A percentile compares a stretch with the other conserved stretches of the same genome.
These are phyloP conservation scores for Keiferia lycopersicella DNA, from an alignment of 2,888 invertebrate species.

Conservation along the genomic window DNA sequence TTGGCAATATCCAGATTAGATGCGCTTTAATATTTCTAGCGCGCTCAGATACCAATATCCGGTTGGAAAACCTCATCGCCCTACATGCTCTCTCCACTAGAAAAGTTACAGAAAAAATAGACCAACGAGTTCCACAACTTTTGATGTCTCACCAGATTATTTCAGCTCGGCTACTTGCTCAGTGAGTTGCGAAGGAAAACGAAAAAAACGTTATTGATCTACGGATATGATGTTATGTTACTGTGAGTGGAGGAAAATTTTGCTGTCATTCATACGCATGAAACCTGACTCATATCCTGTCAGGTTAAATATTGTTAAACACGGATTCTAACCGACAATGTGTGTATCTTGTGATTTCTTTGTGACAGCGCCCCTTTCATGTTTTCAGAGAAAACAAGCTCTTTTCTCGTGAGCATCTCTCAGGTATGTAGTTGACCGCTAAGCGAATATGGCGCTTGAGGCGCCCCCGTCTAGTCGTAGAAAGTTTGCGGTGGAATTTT, in stretches of 20 bases:
- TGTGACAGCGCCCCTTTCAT: slow-evolving; percentile 19
- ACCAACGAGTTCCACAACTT: slow-evolving; percentile 9
- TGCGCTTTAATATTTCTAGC: neutral
- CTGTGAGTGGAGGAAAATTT: slow-evolving; percentile 5
- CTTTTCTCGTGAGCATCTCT: slow-evolving; percentile 1
- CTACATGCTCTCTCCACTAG: slow-evolving; percentile 11
- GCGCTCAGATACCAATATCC: neutral
- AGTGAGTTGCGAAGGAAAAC: slow-evolving; percentile 13
- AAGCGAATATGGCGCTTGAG: slow-evolving; percentile 16
- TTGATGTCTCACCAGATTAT: slow-evolving; percentile 21
- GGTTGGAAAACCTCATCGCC: slow-evolving; percentile 4
- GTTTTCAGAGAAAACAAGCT: slow-evolving; percentile 25
- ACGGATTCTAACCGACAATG: slow-evolving; percentile 4
- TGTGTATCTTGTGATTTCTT: slow-evolving; percentile 11
- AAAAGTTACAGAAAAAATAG: slow-evolving; percentile 10
- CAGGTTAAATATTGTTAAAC: slow-evolving; percentile 1
- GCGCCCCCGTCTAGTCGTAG: slow-evolving; percentile 1
- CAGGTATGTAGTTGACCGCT: slow-evolving; percentile 16
- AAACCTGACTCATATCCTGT: neutral
- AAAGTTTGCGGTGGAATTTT: slow-evolving; percentile 14
- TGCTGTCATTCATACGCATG: slow-evolving; percentile 3
- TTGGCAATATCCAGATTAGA: neutral
- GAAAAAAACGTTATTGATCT: slow-evolving; percentile 4
- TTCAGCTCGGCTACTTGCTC: slow-evolving; percentile 15
- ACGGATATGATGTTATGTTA: slow-evolving; percentile 1